Base-by-base conservation (phyloP, 2,113 vertebrate species). In the Desmodus rotundus region DNA sequence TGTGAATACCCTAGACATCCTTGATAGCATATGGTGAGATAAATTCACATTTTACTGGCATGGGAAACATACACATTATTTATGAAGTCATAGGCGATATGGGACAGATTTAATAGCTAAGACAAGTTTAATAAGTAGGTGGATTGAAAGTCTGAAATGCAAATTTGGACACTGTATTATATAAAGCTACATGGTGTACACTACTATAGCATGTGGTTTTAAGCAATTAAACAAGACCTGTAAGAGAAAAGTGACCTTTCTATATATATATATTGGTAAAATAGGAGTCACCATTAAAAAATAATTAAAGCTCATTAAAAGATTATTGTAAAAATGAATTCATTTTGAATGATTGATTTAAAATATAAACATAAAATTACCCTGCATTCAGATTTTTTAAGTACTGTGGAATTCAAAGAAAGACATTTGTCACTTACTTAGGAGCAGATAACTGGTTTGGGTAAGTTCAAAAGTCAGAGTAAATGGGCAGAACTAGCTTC, bases 11-110 rank as follows among this genome's bases (percentile, higher is more conserved):
- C 54, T 90, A 61, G 72, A 94, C 91, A 87, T 2, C 19, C 26
- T 86, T 91, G 26, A 93, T 90, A 3, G 54, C 15, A 83, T 93
- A 58, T 86, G 47, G 12, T 82, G 41, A 92, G 87, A 80, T 90
- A 90, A 83, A 94, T 88, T 88, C 6, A 70, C 73, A 84, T 85
- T 78, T 73, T 80, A 73, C 47, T 45, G 65, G 72, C 58, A 81
- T 38, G 15, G 16, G 76, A 73, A 93, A 82, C 13, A 24, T 52
- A 67, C 22, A 85, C 3, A 86, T 73, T 76, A 81, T 94, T 89
- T 89, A 80, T 43, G 83, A 82, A 92, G 33, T 45, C 72, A 38
- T 67, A 85, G 56, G 47, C 2, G 47, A 65, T 47, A 87, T n/a
- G 19, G 24, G 73, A 65, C 43, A 41, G 43, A 89, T 50, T 94